phyloP scores from a whole-genome alignment of 2,888 invertebrate species.

The Malachius bipustulatus region DNA sequence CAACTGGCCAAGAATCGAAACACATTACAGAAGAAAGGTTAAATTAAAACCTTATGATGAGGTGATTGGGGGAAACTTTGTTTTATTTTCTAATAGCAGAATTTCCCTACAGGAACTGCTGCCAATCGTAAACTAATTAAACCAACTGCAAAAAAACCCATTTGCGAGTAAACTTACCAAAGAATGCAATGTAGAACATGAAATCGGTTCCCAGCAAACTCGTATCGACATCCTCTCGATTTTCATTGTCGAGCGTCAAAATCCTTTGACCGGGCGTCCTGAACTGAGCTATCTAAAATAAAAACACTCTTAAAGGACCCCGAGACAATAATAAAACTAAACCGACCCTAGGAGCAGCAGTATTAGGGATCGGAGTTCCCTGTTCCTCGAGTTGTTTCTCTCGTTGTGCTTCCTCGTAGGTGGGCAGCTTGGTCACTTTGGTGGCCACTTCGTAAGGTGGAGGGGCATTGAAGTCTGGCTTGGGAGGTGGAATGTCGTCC shows the following conservation, averaged over 20 bases:
- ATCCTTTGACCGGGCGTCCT: constrained; percentile 35
- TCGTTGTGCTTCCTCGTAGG: constrained; percentile 85
- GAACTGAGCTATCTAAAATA: constrained; percentile 26
- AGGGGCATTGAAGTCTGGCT: constrained; percentile 73
- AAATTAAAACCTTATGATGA: too few relatives aligned
- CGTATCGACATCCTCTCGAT: constrained; percentile 64
- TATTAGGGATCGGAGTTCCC: constrained; percentile 33
- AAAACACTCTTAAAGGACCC: constrained; percentile 7
- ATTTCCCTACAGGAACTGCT: too few relatives aligned
- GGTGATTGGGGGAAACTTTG: too few relatives aligned
- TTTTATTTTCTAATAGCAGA: too few relatives aligned
- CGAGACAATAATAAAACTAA: not conserved
- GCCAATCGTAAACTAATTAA: too few relatives aligned
- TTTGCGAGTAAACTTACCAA: constrained; percentile 44
- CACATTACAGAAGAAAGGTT: too few relatives aligned
- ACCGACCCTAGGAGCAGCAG: constrained; percentile 20
- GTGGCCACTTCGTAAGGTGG: constrained; percentile 75
- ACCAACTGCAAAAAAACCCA: too few relatives aligned
- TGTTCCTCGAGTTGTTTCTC: constrained; percentile 68
- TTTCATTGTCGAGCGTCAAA: constrained; percentile 64
- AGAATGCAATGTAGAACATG: constrained; percentile 86
- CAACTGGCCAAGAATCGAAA: too few relatives aligned
- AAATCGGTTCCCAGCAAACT: constrained; percentile 82
- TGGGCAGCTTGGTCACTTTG: constrained; percentile 69
- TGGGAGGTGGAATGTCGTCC: constrained; percentile 68